Conservation (phyloP, 2,113 vertebrate species). For the Atrichornis clamosus region DNA sequence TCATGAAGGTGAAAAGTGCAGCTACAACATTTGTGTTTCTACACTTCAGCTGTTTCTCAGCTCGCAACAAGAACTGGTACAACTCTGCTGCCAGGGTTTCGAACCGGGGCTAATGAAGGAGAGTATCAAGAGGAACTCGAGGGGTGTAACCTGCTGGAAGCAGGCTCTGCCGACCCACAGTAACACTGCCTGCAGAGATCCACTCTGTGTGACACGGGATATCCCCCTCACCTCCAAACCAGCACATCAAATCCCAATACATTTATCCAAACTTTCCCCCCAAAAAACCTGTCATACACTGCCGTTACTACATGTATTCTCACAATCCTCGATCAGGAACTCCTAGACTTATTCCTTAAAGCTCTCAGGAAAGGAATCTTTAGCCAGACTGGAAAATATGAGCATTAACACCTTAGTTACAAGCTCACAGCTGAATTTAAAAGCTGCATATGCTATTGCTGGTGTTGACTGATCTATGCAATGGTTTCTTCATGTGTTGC, state of each 20-base stretch:
- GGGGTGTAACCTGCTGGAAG: background rate
- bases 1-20: background rate
- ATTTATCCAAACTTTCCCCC: background rate
- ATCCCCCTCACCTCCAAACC: background rate
- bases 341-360: background rate
- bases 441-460: background rate
- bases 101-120: background rate
- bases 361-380: background rate
- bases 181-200: background rate
- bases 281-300: background rate
- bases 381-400: background rate
- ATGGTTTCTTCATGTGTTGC: background rate
- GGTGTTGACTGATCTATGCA: background rate
- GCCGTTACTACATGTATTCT: background rate
- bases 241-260: background rate
- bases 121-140: background rate
- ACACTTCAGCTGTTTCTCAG: background rate
- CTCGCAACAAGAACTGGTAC: background rate
- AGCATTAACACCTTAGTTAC: background rate
- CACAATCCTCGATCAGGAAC: background rate
- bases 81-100: background rate
- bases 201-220: background rate
- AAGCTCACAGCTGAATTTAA: background rate
- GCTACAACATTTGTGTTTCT: background rate
- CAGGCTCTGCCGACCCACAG: background rate